These are phyloP conservation scores for Lanius collurio DNA, from an alignment of 2,113 vertebrate genomes.

Conservation along the genomic window DNA sequence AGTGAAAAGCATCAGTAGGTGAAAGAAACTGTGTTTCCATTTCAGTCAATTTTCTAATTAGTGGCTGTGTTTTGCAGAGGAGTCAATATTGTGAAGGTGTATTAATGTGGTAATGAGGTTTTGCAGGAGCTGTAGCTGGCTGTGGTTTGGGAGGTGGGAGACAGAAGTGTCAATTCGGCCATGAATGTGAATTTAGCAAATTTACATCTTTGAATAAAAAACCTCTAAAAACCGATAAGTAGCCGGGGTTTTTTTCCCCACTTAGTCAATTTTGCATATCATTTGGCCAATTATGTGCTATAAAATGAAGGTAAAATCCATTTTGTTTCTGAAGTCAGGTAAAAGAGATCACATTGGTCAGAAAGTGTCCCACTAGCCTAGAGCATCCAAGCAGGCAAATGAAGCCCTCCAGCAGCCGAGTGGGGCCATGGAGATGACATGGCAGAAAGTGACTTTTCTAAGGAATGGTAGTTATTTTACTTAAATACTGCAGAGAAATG, in stretches of 20 bases:
- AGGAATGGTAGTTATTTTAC: not conserved
- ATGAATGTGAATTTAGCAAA: not conserved
- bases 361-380: not conserved
- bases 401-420: not conserved
- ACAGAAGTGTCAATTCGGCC: not conserved
- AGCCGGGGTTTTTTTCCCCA: accelerated
- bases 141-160: not conserved
- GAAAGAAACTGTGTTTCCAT: not conserved
- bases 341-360: not conserved
- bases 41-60: constrained; percentile 34
- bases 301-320: not conserved
- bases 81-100: not conserved
- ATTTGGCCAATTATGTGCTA: not conserved
- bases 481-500: constrained; percentile 30
- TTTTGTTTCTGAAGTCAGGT: not conserved
- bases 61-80: not conserved
- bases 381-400: not conserved
- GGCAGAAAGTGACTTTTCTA: not conserved
- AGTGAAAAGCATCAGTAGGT: not conserved
- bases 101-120: constrained; percentile 13
- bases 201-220: not conserved
- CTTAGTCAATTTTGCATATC: not conserved
- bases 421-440: not conserved
- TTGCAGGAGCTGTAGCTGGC: not conserved
- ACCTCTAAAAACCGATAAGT: not conserved